Percentiles rank a stretch among this genome's conserved stretches.
phyloP scores from a whole-genome alignment of 2,113 vertebrate genomes.

The Forbesichthys papilliferus region DNA sequence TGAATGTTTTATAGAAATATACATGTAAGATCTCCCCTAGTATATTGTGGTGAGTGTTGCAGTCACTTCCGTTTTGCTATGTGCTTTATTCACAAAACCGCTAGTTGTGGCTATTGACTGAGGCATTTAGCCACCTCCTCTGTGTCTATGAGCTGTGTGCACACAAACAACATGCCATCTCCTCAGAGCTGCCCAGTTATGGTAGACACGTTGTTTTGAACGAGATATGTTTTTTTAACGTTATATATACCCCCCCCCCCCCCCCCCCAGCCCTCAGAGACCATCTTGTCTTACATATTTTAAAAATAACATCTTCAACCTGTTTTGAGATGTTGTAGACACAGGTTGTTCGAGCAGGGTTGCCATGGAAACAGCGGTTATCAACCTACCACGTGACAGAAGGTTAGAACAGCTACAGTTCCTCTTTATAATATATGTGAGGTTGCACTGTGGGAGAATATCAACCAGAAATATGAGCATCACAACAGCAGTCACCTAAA shows the following conservation, averaged over 20 bases:
- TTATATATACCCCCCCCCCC: neutral
- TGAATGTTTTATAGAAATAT: no score
- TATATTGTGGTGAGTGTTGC: neutral
- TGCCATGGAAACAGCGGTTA: conserved; percentile 78
- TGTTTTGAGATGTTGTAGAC: conserved; percentile 63
- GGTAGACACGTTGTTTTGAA: neutral
- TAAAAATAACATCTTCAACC: conserved; percentile 64
- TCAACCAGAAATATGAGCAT: conserved; percentile 1
- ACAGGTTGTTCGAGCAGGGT: conserved; percentile 62
- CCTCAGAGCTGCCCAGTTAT: no score
- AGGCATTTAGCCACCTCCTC: neutral
- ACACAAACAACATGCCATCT: neutral
- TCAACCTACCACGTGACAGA: conserved; percentile 64
- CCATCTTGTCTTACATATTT: conserved; percentile 39
- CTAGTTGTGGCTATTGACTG: neutral
- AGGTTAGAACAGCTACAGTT: conserved; percentile 50
- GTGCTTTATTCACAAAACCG: neutral
- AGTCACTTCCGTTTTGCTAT: neutral
- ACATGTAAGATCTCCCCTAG: no score
- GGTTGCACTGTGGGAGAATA: conserved; percentile 48
- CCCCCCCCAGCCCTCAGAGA: conserved; percentile 7
- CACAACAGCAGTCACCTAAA: no score
- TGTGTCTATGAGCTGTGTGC: neutral
- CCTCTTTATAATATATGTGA: conserved; percentile 24
- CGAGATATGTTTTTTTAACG: no score